Base-by-base conservation (phyloP, 2,888 invertebrate genomes). In the Apodemia duryi region DNA sequence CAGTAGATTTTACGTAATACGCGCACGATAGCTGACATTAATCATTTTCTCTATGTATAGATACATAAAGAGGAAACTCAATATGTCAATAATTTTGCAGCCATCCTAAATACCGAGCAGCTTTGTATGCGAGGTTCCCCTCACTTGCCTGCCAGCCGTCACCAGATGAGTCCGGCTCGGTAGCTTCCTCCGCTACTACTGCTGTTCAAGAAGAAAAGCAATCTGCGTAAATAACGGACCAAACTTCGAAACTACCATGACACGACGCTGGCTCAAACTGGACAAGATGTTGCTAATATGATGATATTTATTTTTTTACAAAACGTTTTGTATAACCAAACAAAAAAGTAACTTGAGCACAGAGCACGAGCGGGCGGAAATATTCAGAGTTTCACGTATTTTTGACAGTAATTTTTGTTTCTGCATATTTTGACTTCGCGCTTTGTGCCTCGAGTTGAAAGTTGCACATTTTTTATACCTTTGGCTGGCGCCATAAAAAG, bases 21-120 rank as follows among this genome's bases (percentile, higher is more conserved):
- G 43, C 11, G 3, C 43, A 43, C 10, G 38, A 38, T 7, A 7
- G 7, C 38, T 6, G 38, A 38, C 38, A 7, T 7, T 7, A 7
- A 38, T 38, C 38, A 38, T 38, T 38, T 38, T 7, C 10, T 43
- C 11, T 11, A 43, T 43, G 0, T 11, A 43, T 43, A 43, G 43
- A 43, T 11, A 11, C 3, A 10, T 3, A 10, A 43, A 2, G 3
- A 3, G 11, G 4, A 43, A 11, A 38, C 11, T 43, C 11, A 43
- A 43, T 11, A 43, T 43, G 3, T 43, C 3, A 11, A 43, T 43
- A 43, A 43, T 43, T 43, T 43, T 86, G 21, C 82, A 96, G 96
- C 81, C 96, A 96, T 87, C 96, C 96, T 21, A 96, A 95, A 84
- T 96, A 96, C 86, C 93, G 95, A 72, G 94, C 94, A 67, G 96